Evolutionary conservation across 2,888 invertebrate species (phyloP), one percentile per base, ranked within the genome.

Genomic region (Piscicola geometra): DNA sequence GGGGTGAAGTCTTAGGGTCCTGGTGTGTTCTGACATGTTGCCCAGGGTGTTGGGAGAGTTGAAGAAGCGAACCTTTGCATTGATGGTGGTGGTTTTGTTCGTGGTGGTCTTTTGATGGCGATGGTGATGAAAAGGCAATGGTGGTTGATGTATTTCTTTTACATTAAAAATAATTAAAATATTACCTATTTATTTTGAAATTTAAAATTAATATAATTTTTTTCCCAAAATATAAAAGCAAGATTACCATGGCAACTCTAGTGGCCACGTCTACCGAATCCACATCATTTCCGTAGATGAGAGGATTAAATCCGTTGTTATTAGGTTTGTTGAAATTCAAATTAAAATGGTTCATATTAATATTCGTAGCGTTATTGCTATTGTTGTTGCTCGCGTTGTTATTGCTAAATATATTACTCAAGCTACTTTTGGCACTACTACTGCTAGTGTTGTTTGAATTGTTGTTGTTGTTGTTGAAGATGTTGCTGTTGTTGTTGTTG

Each of bases 211-310:
- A n/a, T n/a, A n/a, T n/a, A n/a, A n/a, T n/a, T n/a, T n/a, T n/a
- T 28, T 71, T 3, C n/a, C 9, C 36, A 28, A 50, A 28, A 33
- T 30, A 1, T 50, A 12, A 0, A 0, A 5, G 56, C 56, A 56
- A n/a, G 32, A 50, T 83, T 84, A 92, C 95, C 95, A 97, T 96
- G 21, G 97, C 98, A 68, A 99, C 95, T 78, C 99, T 88, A 0
- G 96, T 97, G 12, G 99, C 98, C 30, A 99, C 91, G 86, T 99
- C 99, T 0, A 99, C 98, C 0, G 96, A 95, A 85, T 99, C 99
- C 0, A 97, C 93, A 85, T 99, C 88, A 77, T 86, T 85, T 35
- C 86, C 86, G 77, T 85, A 86, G 80, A 96, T 93, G 82, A 95
- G 92, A 0, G 94, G 94, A 87, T 94, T 95, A 82, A 90, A 88